Conservation (phyloP, 1,140 invertebrate species). For the Tetramorium alpestre region DNA sequence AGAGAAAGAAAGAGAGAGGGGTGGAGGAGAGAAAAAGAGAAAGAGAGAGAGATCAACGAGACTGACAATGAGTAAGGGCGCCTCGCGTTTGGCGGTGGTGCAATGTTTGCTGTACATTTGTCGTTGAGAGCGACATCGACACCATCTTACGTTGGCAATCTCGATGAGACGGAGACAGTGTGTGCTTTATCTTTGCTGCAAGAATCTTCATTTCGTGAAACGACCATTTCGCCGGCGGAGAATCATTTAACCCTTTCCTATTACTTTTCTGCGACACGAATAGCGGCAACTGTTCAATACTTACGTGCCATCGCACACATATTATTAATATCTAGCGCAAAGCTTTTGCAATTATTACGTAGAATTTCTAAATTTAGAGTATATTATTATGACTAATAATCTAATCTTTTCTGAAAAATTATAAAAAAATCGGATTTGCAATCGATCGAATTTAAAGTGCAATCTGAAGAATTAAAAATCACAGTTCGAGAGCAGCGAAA, state of each 20-base stretch:
- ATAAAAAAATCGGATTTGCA: not conserved
- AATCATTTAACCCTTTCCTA: not conserved
- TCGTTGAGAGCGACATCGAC: constrained; percentile 63
- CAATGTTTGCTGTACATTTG: constrained; percentile 70
- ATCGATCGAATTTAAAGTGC: not conserved
- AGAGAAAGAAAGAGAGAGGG: not conserved
- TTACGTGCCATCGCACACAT: not conserved
- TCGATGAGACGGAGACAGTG: constrained; percentile 34
- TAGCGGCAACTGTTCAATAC: not conserved
- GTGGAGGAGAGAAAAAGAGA: not conserved
- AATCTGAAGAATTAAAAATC: not conserved
- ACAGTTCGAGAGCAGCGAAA: not conserved
- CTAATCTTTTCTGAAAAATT: not conserved
- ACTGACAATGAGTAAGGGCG: constrained; percentile 67
- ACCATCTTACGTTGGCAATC: constrained; percentile 64
- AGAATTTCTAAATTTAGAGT: not conserved
- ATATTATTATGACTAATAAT: not conserved
- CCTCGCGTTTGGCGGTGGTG: constrained; percentile 35
- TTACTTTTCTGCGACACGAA: not conserved
- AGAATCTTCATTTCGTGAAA: constrained; percentile 33
- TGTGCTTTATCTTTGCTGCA: constrained; percentile 15
- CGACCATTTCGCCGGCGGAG: not conserved
- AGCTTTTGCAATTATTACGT: not conserved
- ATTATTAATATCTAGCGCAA: not conserved
- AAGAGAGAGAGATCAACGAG: constrained; percentile 10